These are phyloP conservation scores for Platichthys stellatus DNA, from an alignment of 2,113 vertebrate genomes.

Conservation along the genomic window DNA sequence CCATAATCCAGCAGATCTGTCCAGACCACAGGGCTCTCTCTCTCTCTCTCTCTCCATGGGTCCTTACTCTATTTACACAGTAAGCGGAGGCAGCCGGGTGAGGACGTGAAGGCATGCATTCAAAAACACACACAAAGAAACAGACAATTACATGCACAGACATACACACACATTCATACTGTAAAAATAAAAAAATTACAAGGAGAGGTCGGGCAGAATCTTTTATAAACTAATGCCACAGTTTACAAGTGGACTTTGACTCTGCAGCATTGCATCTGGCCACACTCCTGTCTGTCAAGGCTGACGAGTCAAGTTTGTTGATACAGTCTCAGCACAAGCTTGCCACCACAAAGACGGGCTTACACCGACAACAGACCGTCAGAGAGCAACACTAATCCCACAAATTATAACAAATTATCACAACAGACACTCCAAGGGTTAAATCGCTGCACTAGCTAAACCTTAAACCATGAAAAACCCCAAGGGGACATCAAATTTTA, in stretches of 20 bases:
- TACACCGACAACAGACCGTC: conserved; percentile 4
- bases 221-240: conserved; percentile 7
- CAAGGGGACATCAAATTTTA: not conserved
- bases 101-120: conserved; percentile 13
- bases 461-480: too few relatives aligned
- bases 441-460: not conserved
- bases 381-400: not conserved
- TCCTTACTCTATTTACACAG: conserved; percentile 43
- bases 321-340: conserved; percentile 19
- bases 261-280: conserved; percentile 33
- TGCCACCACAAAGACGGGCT: conserved; percentile 18
- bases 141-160: not conserved
- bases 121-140: conserved; percentile 15
- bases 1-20: conserved; percentile 68
- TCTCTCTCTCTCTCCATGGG: conserved; percentile 7
- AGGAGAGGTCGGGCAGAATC: not conserved
- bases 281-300: conserved; percentile 39
- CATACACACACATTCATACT: not conserved
- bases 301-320: conserved; percentile 43
- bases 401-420: not conserved
- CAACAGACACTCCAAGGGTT: not conserved
- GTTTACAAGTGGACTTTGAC: conserved; percentile 46
- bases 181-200: not conserved
- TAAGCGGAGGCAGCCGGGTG: conserved; percentile 20
- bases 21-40: conserved; percentile 31